Evolutionary conservation across 2,113 vertebrate species (phyloP), one percentile per base, ranked within the genome.

Genomic region (Pogonocichla stellata): DNA sequence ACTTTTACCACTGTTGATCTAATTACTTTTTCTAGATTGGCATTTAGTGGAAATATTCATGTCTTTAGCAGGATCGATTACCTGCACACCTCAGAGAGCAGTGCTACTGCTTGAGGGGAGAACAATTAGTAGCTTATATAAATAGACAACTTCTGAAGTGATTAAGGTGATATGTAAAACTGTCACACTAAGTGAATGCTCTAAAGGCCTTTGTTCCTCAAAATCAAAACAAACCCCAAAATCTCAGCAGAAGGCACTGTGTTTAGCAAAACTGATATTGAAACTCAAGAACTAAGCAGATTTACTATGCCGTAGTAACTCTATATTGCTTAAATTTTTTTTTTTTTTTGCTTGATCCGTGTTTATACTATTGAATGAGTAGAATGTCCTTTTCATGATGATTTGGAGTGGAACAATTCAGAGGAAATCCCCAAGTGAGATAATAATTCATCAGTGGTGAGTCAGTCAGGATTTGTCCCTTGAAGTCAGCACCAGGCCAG

Each of bases 81-180:
- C 64, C 64, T 84, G 43, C 36, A 53, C 91, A 92, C 91, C 92
- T 96, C 88, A 56, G 83, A 95, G 80, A 94, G 53, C 83, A 88
- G 65, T 67, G 43, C 28, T 81, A 31, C 57, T 81, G 77, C 83
- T 95, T 31, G 88, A 92, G 77, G 92, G 86, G 48, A 93, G 83
- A 95, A 81, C 80, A 91, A 95, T 91, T 93, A 92, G 61, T 71
- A 87, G 43, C 57, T 92, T 84, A 71, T 88, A 89, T 71, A 94
- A 88, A 93, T 48, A 90, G 80, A 89, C 89, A 93, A n/a, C 88
- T 95, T 95, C 95, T 92, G 77, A 95, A 91, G 40, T 78, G 75
- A 91, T 93, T 93, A 80, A 92, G 78, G 51, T 84, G 69, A 79
- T 78, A 86, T 84, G 92, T 84, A 91, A 96, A 95, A 84, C 60